These are phyloP conservation scores for Monochamus saltuarius DNA, from an alignment of 1,140 invertebrate species.

Conservation along the genomic window DNA sequence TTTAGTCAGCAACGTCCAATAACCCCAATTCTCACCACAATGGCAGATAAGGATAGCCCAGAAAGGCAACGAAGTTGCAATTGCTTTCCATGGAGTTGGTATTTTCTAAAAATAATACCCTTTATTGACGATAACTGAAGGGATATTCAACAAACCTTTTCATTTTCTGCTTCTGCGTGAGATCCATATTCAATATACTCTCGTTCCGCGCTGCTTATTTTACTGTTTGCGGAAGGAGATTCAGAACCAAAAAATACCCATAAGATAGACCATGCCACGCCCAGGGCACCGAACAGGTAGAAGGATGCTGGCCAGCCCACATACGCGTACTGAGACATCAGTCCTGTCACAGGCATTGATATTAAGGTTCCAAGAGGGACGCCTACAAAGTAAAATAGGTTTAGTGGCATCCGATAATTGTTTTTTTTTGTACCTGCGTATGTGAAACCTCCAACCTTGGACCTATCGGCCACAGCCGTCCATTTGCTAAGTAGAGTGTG, in stretches of 20 bases:
- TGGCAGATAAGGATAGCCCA: no score
- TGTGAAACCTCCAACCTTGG: conserved; percentile 58
- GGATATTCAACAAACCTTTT: conserved; percentile 52
- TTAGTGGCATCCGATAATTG: neutral
- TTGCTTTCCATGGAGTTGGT: no score
- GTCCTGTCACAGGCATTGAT: conserved; percentile 68
- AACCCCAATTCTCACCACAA: no score
- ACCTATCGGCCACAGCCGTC: conserved; percentile 62
- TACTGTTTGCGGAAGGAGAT: conserved; percentile 60
- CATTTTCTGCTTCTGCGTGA: conserved; percentile 48
- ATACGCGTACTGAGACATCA: conserved; percentile 59
- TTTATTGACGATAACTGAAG: no score
- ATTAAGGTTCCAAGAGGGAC: conserved; percentile 71
- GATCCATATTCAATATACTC: conserved; percentile 59
- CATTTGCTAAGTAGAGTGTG: conserved; percentile 80
- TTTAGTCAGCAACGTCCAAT: no score
- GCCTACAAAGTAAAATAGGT: conserved; percentile 43
- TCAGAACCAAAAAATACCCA: conserved; percentile 67
- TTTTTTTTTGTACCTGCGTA: conserved; percentile 56
- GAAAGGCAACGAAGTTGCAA: no score
- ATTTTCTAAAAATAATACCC: no score
- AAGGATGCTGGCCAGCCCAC: conserved; percentile 78
- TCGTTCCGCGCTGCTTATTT: conserved; percentile 62
- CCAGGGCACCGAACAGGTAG: conserved; percentile 69
- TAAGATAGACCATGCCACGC: conserved; percentile 60